Conservation (phyloP, 2,888 invertebrate genomes). For the Drosophila prolongata region DNA sequence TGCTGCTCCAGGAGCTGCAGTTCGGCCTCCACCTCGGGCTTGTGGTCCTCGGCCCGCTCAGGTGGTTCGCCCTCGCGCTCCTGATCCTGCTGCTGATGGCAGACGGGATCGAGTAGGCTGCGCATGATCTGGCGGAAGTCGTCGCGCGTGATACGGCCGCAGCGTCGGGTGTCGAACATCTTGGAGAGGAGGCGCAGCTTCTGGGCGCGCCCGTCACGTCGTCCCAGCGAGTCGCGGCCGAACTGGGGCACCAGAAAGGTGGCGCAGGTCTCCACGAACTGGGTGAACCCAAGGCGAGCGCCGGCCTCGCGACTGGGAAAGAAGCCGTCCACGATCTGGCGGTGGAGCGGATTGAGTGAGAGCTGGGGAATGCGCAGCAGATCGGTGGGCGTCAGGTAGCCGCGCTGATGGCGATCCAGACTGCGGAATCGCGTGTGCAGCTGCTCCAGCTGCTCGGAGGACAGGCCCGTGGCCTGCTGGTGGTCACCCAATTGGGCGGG, state of each 20-base stretch:
- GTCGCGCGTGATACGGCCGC: slow-evolving; percentile 33
- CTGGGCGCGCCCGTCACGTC: slow-evolving; percentile 18
- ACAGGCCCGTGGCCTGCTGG: slow-evolving; percentile 26
- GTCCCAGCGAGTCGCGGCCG: neutral
- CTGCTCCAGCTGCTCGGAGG: slow-evolving; percentile 20
- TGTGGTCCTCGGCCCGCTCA: neutral
- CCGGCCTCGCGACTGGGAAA: slow-evolving; percentile 21
- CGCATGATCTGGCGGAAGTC: slow-evolving; percentile 48
- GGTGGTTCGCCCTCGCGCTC: neutral
- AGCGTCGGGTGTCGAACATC: slow-evolving; percentile 47
- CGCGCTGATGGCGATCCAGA: slow-evolving; percentile 45
- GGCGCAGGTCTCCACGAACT: slow-evolving; percentile 51
- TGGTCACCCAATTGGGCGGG: slow-evolving; percentile 17
- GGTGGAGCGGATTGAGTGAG: slow-evolving; percentile 51
- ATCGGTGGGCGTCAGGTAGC: slow-evolving; percentile 58
- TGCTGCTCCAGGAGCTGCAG: slow-evolving; percentile 40
- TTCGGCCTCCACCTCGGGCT: slow-evolving; percentile 27
- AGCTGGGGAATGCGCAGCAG: slow-evolving; percentile 61
- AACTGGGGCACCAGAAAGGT: slow-evolving; percentile 42
- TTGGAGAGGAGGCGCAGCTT: slow-evolving; percentile 49
- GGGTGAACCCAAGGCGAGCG: slow-evolving; percentile 43
- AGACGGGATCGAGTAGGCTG: slow-evolving; percentile 13
- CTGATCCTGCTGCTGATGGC: neutral
- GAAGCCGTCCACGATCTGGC: slow-evolving; percentile 56
- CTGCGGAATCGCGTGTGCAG: slow-evolving; percentile 19